Evolutionary conservation across 2,888 invertebrate genomes (phyloP), one percentile per base, ranked within the genome.

Genomic region (Hymenopus coronatus): DNA sequence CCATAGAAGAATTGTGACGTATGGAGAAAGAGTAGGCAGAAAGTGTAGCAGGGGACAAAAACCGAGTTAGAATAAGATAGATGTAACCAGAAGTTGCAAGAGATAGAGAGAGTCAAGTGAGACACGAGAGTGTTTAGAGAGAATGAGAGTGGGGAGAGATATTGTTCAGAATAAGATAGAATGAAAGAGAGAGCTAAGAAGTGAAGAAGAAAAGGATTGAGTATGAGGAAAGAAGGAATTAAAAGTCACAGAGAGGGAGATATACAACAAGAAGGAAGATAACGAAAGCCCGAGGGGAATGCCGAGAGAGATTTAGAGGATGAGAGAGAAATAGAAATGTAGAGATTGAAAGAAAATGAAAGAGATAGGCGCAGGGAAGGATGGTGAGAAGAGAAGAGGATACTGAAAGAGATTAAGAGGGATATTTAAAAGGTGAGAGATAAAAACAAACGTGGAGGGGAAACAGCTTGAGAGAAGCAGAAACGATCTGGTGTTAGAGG

Each of bases 401-500:
- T 20, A 25, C 81, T n/a, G 81, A 85, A 30, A 81, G 15, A 84
- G 82, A 88, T 20, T n/a, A 54, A 85, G 28, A 46, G 40, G 27
- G 46, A 33, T 82, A 89, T 15, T 81, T 54, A 85, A 85, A 88
- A 27, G 70, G 27, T 28, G n/a, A 40, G 20, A 54, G 15, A 81
- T 27, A 33, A 30, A 27, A 81, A 84, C 54, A n/a, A 87, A 54
- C 6, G 82, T 54, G 81, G 81, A 25, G n/a, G 54, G 33, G 28
- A n/a, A 20, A 83, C 83, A 89, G 81, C 83, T 70, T 28, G 81
- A 81, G 82, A 88, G 88, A 85, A 82, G 88, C 28, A 40, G 33
- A 27, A 83, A 27, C 7, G 84, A 15, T 70, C 46, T 25, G 30
- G 83, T 14, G 20, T 33, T 25, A 54, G 27, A 28, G 27, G 54